Percentiles rank a stretch among this genome's conserved stretches.
Conservation (phyloP, 2,113 vertebrate genomes). For the Cyprinodon tularosa region DNA sequence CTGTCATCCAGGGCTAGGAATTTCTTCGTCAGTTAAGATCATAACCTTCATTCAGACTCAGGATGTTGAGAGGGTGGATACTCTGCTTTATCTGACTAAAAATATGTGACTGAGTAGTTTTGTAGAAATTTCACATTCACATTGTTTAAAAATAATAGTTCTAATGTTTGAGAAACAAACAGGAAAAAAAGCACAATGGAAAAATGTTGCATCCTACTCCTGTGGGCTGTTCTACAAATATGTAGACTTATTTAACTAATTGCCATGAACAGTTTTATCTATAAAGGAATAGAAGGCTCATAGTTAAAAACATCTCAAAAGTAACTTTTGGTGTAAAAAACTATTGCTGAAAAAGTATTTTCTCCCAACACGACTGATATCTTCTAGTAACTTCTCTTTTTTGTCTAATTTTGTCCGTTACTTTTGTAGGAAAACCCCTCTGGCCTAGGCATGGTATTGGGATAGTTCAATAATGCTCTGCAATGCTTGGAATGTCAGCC, state of each 20-base stretch:
- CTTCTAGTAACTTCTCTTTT: neutral
- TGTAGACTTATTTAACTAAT: no score
- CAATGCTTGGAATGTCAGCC: constrained; percentile 75
- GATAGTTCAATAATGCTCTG: constrained; percentile 75
- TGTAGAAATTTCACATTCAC: no score
- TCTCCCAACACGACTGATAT: neutral
- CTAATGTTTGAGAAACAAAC: no score
- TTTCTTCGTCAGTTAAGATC: no score
- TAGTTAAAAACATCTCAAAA: neutral
- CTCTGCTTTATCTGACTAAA: neutral
- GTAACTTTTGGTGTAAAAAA: neutral
- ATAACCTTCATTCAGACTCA: no score
- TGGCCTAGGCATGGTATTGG: constrained; percentile 45
- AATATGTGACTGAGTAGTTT: neutral
- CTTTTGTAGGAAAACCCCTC: constrained; percentile 43
- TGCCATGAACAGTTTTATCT: neutral
- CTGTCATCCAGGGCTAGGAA: no score
- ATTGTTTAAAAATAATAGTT: no score
- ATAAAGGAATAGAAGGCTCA: neutral
- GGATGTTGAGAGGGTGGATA: neutral
- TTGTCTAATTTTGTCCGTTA: constrained; percentile 3
- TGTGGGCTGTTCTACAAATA: no score
- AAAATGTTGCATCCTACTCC: no score
- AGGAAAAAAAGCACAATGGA: no score
- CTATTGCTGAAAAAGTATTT: neutral